phyloP scores from a whole-genome alignment of 1,140 invertebrate genomes.

The Saccostrea cuccullata region DNA sequence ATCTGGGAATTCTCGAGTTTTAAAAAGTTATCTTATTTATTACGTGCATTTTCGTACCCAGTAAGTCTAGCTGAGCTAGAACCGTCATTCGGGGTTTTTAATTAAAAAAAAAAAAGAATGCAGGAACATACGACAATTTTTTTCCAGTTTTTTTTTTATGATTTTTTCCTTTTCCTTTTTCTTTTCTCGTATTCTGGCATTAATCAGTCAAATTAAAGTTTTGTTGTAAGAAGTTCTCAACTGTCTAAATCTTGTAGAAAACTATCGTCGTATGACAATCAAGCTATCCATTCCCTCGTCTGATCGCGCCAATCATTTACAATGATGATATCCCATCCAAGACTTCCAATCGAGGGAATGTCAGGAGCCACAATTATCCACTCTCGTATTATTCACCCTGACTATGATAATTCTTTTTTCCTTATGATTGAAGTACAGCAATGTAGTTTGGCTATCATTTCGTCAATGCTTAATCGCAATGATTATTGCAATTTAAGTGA shows the following conservation, averaged over 20 bases:
- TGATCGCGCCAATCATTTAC: conserved; percentile 26
- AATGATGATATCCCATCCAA: conserved; percentile 36
- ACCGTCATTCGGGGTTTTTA: no score
- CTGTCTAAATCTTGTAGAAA: conserved; percentile 28
- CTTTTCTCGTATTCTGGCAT: not conserved
- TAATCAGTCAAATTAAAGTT: conserved; percentile 21
- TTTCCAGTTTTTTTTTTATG: not conserved
- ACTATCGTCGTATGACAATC: conserved; percentile 39
- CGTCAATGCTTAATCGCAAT: conserved; percentile 22
- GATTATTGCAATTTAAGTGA: conserved; percentile 42
- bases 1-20: no score
- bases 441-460: conserved; percentile 41
- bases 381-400: conserved; percentile 16
- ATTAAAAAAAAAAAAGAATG: no score
- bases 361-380: conserved; percentile 26
- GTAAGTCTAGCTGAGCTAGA: no score
- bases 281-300: conserved; percentile 32
- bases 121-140: no score
- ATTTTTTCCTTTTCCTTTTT: not conserved
- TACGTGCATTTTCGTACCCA: no score
- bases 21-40: no score
- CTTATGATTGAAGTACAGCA: conserved; percentile 36
- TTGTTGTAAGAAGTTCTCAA: not conserved
- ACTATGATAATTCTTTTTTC: conserved; percentile 42
- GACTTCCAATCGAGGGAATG: conserved; percentile 17